Base-by-base conservation (phyloP, 2,888 invertebrate genomes). In the Lamellibrachia satsuma region DNA sequence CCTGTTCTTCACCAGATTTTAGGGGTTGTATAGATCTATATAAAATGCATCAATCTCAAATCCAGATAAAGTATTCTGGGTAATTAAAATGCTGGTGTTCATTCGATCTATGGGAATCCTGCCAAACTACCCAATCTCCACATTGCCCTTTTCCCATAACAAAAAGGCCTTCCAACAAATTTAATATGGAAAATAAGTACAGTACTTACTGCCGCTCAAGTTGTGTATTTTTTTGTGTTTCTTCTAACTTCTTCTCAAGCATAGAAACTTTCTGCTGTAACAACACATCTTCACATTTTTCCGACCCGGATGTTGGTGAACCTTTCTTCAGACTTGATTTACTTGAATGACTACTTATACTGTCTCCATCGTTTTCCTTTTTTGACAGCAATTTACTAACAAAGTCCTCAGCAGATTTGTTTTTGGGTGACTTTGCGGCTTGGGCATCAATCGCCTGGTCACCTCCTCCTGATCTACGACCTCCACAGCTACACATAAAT, bases 171-270 rank as follows among this genome's bases (percentile, higher is more conserved):
- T 75, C 6, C 75, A 75, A 75, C 75, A 75, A 60, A 8, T 75
- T 6, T 75, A n/a, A 75, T 22, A 15, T 75, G 15, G 3, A 75
- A 75, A 75, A 75, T 22, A 52, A 52, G 7, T 22, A 90, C 6
- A 55, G 55, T n/a, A 90, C 97, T 97, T 97, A 98, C 98, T 98
- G 98, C 97, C 98, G 97, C 96, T 98, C 98, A 39, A 97, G 97
- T 94, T 97, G 97, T 92, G 98, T 97, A 0, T 98, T 98, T 96
- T 98, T 98, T 22, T 97, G 97, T 3, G 98, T 97, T 96, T 98
- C 98, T 93, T 98, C 98, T 57, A 98, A 96, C 94, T 98, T 97
- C 93, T 98, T 96, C 95, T 98, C 98, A 91, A 98, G 94, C 93
- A 95, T 93, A 0, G 95, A 94, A 7, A 95, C 92, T 93, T 95